Base-by-base conservation (phyloP, 2,888 invertebrate species). In the Apamea monoglypha region DNA sequence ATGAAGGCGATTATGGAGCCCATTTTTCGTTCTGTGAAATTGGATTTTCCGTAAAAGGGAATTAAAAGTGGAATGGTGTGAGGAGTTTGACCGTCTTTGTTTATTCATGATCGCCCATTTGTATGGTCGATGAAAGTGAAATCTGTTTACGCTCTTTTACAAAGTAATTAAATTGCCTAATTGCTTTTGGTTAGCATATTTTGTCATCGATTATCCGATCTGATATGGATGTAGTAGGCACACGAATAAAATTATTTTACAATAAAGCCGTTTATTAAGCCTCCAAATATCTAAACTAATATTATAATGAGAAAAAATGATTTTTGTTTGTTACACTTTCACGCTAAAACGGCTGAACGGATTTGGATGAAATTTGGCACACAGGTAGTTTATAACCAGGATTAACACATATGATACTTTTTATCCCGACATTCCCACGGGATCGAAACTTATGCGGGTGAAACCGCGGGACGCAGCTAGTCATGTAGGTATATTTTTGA, bases 81-180 rank as follows among this genome's bases (percentile, higher is more conserved):
- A 10, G 18, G 21, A 40, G 6, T 29, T 7, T 5, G n/a, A 10
- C 5, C 1, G 0, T 1, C n/a, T 61, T 40, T 69, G 63, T 53
- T 53, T 80, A 85, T 80, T 81, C 81, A 80, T 63, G 67, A 56
- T 71, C 36, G 29, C 47, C 40, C 36, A 67, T 71, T 71, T 32
- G 47, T 81, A 81, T 81, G 61, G 18, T 6, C 29, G 67, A 72
- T 67, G 81, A 81, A 85, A 81, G 81, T 71, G 81, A 81, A 84
- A 79, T 69, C 68, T 32, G 53, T 47, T 81, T 85, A 63, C 81
- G 25, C 3, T 36, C n/a, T 59, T 83, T 10, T n/a, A 47, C 70
- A 21, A 29, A 47, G 36, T 68, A 69, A 68, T 79, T 32, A 40
- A 64, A 29, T 40, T 47, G 21, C 14, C 25, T 68, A 53, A 66